Base-by-base conservation (phyloP, 2,888 invertebrate species). In the Lasioglossum morio region DNA sequence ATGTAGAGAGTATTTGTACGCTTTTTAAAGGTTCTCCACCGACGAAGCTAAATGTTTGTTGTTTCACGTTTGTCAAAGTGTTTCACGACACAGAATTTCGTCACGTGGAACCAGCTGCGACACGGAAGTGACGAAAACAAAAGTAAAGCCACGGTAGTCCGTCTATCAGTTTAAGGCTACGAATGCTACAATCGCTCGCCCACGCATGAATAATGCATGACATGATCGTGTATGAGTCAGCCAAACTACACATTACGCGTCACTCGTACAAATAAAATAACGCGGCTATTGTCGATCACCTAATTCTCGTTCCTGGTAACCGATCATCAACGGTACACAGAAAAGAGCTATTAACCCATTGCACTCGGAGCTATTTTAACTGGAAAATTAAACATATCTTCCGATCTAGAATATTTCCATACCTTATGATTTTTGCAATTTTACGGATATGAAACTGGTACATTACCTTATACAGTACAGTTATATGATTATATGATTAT, bases 161-260 rank as follows among this genome's bases (percentile, higher is more conserved):
- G 16, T 48, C 40, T 57, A 40, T 46, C 34, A 14, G 14, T 75
- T 57, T 30, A 57, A 73, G 43, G 16, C 69, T 57, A 77, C 53
- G 37, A 78, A 69, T 27, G 23, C 69, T 63, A 79, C 53, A 46
- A 78, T 77, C 77, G 30, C 30, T 43, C n/a, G 30, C 19, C 34
- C 16, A 30, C n/a, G 19, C 57, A 80, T 86, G 87, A 83, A 87
- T 87, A 83, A 87, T 83, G 66, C 82, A 81, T 80, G 57, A 53
- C 48, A 57, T 37, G 37, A 73, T 40, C 30, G 12, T 72, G 72
- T 46, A 73, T 86, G 80, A 87, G 77, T 87, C 86, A 82, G 73
- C 34, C 69, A 23, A 23, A n/a, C 72, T 63, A 72, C 30, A 57
- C 43, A 14, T 57, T 86, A 60, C 57, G 34, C 77, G 53, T 79